Percentiles rank a stretch among this genome's conserved stretches.
Evolutionary conservation across 37 sponge, comb jelly and placozoan genomes (phyloP).

Genomic region (Chondrosia reniformis): DNA sequence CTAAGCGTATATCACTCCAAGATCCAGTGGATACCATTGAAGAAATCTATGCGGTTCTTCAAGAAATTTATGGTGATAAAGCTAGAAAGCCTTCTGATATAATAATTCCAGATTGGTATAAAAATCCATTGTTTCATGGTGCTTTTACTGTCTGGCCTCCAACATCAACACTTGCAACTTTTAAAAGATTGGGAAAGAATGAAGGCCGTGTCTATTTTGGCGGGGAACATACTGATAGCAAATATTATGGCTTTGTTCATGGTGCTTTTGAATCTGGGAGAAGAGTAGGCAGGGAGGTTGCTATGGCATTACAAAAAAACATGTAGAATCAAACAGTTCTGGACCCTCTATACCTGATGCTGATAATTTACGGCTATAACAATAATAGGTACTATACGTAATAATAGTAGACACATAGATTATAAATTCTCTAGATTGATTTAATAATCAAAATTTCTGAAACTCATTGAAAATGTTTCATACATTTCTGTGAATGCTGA

Average conservation of each 20-base stretch:
- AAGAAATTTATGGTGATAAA: not conserved
- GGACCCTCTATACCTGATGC: too few relatives aligned
- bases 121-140: slow-evolving; percentile 26
- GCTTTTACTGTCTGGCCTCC: not conserved
- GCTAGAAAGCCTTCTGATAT: slow-evolving; percentile 11
- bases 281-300: not conserved
- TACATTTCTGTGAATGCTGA: too few relatives aligned
- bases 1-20: slow-evolving; percentile 2
- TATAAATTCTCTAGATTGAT: too few relatives aligned
- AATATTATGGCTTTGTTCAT: not conserved
- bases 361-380: too few relatives aligned
- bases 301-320: too few relatives aligned
- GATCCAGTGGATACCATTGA: not conserved
- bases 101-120: slow-evolving; percentile 11
- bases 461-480: too few relatives aligned
- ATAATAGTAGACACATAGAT: too few relatives aligned
- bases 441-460: too few relatives aligned
- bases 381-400: too few relatives aligned
- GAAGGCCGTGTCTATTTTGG: not conserved
- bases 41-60: slow-evolving; percentile 14
- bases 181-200: not conserved
- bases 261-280: slow-evolving; percentile 5
- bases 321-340: too few relatives aligned
- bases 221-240: not conserved
- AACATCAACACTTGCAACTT: not conserved